These are phyloP conservation scores for Tetranychus cinnabarinus DNA, from an alignment of 1,140 invertebrate species.

Conservation along the genomic window DNA sequence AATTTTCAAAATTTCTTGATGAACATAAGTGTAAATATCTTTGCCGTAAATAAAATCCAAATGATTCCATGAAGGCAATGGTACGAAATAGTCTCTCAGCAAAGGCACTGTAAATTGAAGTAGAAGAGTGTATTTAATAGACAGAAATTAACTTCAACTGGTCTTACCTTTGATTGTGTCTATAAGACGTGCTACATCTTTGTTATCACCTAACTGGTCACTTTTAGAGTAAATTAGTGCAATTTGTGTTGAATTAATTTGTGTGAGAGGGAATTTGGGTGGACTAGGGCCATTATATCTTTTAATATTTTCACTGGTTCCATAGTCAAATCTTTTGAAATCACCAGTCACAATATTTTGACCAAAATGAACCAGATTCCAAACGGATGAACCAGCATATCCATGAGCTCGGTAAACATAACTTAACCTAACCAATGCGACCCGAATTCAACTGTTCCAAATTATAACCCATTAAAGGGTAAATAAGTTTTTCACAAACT, in stretches of 20 bases:
- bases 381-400: conserved; percentile 54
- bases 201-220: neutral
- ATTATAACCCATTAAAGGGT: conserved; percentile 19
- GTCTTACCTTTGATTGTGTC: neutral
- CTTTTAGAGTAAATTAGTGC: neutral
- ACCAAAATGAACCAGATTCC: conserved; percentile 37
- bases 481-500: neutral
- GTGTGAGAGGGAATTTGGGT: neutral
- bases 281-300: neutral
- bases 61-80: conserved; percentile 1
- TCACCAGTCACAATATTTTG: conserved; percentile 16
- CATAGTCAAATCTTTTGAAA: neutral
- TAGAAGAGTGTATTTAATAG: neutral
- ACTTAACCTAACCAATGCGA: too few species aligned
- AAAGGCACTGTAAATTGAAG: neutral
- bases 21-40: too few species aligned
- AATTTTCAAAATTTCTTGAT: too few species aligned
- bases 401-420: conserved; percentile 46
- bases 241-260: conserved; percentile 1
- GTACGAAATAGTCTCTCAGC: neutral
- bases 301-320: neutral
- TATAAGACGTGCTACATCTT: neutral
- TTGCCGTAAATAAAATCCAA: neutral
- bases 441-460: conserved; percentile 24
- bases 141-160: neutral